Conservation (phyloP, 2,113 vertebrate species). For the Pseudorhombus dupliciocellatus region DNA sequence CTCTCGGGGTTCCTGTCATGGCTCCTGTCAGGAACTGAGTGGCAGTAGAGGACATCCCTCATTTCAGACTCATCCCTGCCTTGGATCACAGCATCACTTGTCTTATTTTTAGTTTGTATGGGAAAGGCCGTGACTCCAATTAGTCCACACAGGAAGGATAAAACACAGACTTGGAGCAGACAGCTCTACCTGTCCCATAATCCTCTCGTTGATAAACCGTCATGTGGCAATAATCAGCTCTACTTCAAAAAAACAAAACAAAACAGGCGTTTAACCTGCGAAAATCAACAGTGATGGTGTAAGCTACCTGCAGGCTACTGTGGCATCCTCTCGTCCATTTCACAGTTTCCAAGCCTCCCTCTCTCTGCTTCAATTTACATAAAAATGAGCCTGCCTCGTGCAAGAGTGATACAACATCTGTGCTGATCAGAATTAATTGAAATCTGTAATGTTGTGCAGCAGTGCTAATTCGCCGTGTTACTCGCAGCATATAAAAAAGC, state of each 20-base stretch:
- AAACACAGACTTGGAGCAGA: not conserved
- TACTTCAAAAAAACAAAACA: constrained; percentile 20
- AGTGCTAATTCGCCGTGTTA: constrained; percentile 80
- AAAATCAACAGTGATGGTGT: constrained; percentile 16
- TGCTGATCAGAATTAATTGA: constrained; percentile 84
- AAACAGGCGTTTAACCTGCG: constrained; percentile 1
- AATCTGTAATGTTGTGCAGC: constrained; percentile 82
- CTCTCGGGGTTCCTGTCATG: constrained; percentile 73
- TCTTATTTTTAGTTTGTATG: constrained; percentile 28
- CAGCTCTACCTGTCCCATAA: not conserved
- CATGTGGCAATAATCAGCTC: not conserved
- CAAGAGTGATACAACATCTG: constrained; percentile 81
- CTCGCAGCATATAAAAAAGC: constrained; percentile 78
- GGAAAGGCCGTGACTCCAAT: not conserved
- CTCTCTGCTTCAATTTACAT: constrained; percentile 75
- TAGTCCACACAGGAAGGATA: not conserved
- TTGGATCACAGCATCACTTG: constrained; percentile 11
- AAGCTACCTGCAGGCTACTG: constrained; percentile 47
- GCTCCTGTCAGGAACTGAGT: constrained; percentile 63
- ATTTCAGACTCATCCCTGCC: constrained; percentile 5
- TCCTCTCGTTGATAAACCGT: not conserved
- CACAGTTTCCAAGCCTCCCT: constrained; percentile 55
- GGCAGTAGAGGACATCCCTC: constrained; percentile 49
- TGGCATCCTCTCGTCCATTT: constrained; percentile 48
- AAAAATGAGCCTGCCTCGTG: constrained; percentile 77